Percentiles rank a stretch among this genome's conserved stretches.
Conservation (phyloP, 2,113 vertebrate species). For the Hiodon tergisus region DNA sequence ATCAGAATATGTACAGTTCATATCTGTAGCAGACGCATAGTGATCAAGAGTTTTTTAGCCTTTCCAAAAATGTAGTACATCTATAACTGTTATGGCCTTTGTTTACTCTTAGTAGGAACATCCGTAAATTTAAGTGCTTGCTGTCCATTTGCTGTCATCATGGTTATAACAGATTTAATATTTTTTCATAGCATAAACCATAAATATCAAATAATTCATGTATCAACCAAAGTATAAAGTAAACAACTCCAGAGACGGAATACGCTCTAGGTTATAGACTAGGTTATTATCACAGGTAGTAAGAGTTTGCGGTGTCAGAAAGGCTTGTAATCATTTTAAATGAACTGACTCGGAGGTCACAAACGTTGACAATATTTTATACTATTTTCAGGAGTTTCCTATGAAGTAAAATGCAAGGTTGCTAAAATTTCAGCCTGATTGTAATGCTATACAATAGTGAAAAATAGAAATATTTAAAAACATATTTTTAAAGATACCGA, state of each 20-base stretch:
- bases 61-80: neutral
- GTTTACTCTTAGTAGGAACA: constrained; percentile 27
- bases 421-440: constrained; percentile 25
- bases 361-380: constrained; percentile 10
- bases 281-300: too few relatives aligned
- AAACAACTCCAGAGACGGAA: neutral
- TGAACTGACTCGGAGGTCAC: neutral
- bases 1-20: constrained; percentile 13
- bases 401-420: constrained; percentile 1
- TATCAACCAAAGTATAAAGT: constrained; percentile 8
- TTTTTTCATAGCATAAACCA: neutral
- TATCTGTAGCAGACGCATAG: constrained; percentile 22
- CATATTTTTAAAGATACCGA: constrained; percentile 32
- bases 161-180: neutral
- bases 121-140: constrained; percentile 27
- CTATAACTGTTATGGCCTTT: neutral
- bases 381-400: constrained; percentile 10
- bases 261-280: neutral
- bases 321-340: neutral
- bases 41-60: constrained; percentile 18
- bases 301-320: too few relatives aligned
- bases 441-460: constrained; percentile 37
- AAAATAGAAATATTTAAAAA: constrained; percentile 20
- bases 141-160: constrained; percentile 2
- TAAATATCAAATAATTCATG: neutral